These are phyloP conservation scores for Chaetorhynchus papuensis DNA, from an alignment of 2,113 vertebrate species.

Conservation along the genomic window DNA sequence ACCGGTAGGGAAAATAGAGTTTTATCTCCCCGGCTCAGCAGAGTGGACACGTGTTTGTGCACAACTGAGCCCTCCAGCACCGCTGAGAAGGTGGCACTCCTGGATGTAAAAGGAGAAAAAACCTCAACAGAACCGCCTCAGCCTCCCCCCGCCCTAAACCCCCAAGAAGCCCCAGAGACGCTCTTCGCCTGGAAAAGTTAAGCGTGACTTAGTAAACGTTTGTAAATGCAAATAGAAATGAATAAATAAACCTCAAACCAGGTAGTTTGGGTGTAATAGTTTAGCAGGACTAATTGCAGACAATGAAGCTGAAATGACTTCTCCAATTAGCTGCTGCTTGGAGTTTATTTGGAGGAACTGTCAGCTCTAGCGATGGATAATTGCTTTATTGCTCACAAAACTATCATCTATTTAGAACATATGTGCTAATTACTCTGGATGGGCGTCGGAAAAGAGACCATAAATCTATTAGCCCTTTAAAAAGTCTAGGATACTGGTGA, in stretches of 20 bases:
- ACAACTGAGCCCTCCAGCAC: not conserved
- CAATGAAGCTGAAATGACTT: conserved; percentile 87
- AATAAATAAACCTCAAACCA: conserved; percentile 78
- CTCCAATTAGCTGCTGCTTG: conserved; percentile 91
- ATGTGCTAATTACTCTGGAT: conserved; percentile 94
- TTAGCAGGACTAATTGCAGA: conserved; percentile 86
- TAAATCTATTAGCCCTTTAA: conserved; percentile 90
- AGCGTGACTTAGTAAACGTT: conserved; percentile 15
- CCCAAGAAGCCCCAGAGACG: not conserved
- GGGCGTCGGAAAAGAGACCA: conserved; percentile 85
- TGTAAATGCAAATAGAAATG: conserved; percentile 54
- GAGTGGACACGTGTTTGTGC: not conserved
- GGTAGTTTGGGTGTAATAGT: conserved; percentile 78
- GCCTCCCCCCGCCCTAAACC: rapidly evolving
- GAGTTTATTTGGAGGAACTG: conserved; percentile 88
- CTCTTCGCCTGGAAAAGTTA: not conserved
- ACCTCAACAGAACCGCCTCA: not conserved
- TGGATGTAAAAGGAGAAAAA: not conserved
- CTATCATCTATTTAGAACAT: conserved; percentile 92
- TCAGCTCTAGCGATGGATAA: conserved; percentile 89
- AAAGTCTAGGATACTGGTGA: conserved; percentile 75
- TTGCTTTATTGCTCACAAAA: conserved; percentile 97
- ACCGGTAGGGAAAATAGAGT: not conserved
- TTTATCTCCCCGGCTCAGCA: not conserved
- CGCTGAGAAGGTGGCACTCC: not conserved